A percentile compares a stretch with the other conserved stretches of the same genome.
These are phyloP conservation scores for Polypterus bichir DNA, from an alignment of 2,113 vertebrate species.

Conservation along the genomic window DNA sequence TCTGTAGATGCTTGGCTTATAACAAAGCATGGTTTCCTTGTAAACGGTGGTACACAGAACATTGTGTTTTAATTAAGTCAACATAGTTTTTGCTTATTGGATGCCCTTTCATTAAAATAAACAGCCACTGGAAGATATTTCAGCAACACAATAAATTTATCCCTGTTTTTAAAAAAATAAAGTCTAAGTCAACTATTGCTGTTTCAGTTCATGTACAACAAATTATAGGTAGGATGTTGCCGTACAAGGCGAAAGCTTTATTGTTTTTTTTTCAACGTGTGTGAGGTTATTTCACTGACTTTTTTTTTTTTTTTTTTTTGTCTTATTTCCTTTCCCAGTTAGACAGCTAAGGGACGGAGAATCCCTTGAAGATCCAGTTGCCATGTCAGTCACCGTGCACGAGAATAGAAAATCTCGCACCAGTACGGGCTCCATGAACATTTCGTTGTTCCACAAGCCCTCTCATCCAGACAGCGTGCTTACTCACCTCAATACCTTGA, in stretches of 20 bases:
- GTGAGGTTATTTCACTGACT: not conserved
- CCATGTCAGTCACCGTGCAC: slow-evolving; percentile 85
- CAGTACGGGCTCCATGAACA: slow-evolving; percentile 83
- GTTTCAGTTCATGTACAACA: not conserved
- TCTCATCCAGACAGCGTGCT: slow-evolving; percentile 82
- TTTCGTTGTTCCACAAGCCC: slow-evolving; percentile 82
- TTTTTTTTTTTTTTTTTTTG: slow-evolving; percentile 3
- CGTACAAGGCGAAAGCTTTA: too few relatives aligned
- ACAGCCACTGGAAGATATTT: not conserved
- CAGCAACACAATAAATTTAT: not conserved
- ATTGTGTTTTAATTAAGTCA: too few relatives aligned
- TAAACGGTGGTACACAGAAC: too few relatives aligned
- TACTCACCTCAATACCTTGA: slow-evolving; percentile 75
- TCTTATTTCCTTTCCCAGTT: slow-evolving; percentile 15
- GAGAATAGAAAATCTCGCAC: slow-evolving; percentile 87
- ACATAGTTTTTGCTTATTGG: too few relatives aligned
- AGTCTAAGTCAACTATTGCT: not conserved
- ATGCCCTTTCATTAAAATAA: too few relatives aligned
- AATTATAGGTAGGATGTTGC: not conserved
- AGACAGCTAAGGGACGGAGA: slow-evolving; percentile 23
- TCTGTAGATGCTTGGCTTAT: too few relatives aligned
- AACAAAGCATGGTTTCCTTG: too few relatives aligned
- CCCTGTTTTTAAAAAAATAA: not conserved
- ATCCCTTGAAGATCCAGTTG: slow-evolving; percentile 31
- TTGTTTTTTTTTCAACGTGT: not conserved